phyloP scores from a whole-genome alignment of 2,797 vertebrate species.

The Cirrhinus molitorella region DNA sequence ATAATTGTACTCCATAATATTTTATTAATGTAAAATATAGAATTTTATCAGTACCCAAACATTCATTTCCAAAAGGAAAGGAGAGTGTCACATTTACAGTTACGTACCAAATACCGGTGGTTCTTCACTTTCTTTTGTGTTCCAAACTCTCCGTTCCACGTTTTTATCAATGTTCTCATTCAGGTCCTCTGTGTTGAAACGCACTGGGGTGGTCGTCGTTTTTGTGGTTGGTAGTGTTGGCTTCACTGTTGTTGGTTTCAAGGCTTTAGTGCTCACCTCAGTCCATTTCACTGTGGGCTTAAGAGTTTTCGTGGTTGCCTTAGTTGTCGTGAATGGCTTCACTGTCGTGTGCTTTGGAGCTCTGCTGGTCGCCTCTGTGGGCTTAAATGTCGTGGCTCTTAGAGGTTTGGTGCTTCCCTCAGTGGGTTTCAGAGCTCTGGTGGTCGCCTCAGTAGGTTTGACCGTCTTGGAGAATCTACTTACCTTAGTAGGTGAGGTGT shows the following conservation, averaged over 20 bases:
- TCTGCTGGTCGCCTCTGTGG: not conserved
- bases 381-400: slow-evolving; percentile 8
- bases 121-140: slow-evolving; percentile 52
- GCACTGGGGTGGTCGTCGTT: not conserved
- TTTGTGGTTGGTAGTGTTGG: slow-evolving; percentile 42
- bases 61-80: not conserved
- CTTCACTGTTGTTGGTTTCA: slow-evolving; percentile 34
- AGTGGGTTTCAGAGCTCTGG: not conserved
- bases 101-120: slow-evolving; percentile 70
- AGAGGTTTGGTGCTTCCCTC: not conserved
- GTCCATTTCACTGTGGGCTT: too few species aligned
- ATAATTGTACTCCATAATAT: not conserved
- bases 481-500: slow-evolving; percentile 4
- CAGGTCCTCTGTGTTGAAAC: slow-evolving; percentile 48
- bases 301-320: not conserved
- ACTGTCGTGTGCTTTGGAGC: not conserved
- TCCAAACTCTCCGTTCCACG: slow-evolving; percentile 42
- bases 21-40: not conserved
- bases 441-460: slow-evolving; percentile 32
- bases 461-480: slow-evolving; percentile 10
- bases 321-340: not conserved
- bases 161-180: slow-evolving; percentile 53
- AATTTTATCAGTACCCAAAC: not conserved
- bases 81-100: not conserved
- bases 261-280: not conserved